phyloP scores from a whole-genome alignment of 2,113 vertebrate species.

The Oncorhynchus mykiss region DNA sequence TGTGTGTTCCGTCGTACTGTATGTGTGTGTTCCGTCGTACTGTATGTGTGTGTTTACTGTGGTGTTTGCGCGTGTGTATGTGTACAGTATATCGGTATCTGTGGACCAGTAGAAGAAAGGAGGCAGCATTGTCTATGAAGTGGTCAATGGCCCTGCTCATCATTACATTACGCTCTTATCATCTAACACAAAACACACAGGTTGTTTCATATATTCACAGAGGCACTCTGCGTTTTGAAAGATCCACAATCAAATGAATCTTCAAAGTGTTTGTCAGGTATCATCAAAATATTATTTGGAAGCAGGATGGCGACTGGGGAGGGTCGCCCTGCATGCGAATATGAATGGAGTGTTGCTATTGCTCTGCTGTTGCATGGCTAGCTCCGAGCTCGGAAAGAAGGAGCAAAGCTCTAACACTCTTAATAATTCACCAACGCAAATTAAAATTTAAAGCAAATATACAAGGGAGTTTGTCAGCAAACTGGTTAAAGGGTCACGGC shows the following conservation, averaged over 20 bases:
- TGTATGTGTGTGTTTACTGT: no score
- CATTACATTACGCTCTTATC: background rate
- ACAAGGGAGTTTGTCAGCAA: conserved; percentile 60
- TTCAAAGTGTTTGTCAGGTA: conserved; percentile 22
- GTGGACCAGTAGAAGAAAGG: no score
- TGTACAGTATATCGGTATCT: no score
- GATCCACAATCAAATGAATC: conserved; percentile 4
- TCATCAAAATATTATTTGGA: conserved; percentile 3
- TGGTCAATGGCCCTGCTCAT: background rate
- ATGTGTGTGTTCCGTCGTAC: no score
- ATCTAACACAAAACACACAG: conserved; percentile 6
- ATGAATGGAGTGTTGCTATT: conserved; percentile 39
- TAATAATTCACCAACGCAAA: conserved; percentile 59
- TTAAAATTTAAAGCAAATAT: conserved; percentile 65
- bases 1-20: no score
- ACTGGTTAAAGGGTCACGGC: conserved; percentile 31
- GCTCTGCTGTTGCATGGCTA: conserved; percentile 42
- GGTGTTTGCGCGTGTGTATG: no score
- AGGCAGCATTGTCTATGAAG: conserved; percentile 4
- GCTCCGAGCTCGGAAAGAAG: conserved; percentile 18
- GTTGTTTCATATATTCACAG: conserved; percentile 4
- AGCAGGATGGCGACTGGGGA: conserved; percentile 1
- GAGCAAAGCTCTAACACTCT: conserved; percentile 33
- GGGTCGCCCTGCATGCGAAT: conserved; percentile 4
- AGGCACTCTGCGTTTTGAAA: background rate